Conservation (phyloP, 2,888 invertebrate species). For the Chymomyza amoena region DNA sequence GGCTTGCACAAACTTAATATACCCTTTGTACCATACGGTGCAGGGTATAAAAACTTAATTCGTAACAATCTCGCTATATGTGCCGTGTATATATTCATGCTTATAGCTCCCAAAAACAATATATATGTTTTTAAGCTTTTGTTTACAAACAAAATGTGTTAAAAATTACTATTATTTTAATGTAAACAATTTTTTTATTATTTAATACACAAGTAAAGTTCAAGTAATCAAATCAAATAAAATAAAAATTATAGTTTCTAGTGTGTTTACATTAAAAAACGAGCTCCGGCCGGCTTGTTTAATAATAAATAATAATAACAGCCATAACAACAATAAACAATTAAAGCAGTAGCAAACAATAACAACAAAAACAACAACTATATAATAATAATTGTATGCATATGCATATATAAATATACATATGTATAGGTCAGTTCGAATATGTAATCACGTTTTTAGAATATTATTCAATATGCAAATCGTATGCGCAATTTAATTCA, state of each 20-base stretch:
- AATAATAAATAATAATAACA: conserved; percentile 15
- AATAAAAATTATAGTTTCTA: neutral
- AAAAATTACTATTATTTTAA: neutral
- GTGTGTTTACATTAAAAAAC: neutral
- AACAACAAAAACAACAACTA: too few species aligned
- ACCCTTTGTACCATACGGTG: too few species aligned
- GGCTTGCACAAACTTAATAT: too few species aligned
- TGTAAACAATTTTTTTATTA: neutral
- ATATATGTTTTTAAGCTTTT: neutral
- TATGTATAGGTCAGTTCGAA: neutral
- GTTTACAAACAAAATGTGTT: neutral
- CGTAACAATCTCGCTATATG: too few species aligned
- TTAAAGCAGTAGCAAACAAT: too few species aligned
- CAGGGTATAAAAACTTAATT: too few species aligned
- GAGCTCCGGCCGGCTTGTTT: neutral
- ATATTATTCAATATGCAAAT: conserved; percentile 20
- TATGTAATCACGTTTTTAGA: neutral
- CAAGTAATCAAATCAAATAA: neutral
- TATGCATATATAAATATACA: too few species aligned
- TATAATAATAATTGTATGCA: too few species aligned
- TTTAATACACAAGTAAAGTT: neutral
- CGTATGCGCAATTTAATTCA: conserved; percentile 32
- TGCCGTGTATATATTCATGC: too few species aligned
- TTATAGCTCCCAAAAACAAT: neutral
- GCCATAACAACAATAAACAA: conserved; percentile 18